These are phyloP conservation scores for Ephialtes manifestator DNA, from an alignment of 2,888 invertebrate species.

Conservation along the genomic window DNA sequence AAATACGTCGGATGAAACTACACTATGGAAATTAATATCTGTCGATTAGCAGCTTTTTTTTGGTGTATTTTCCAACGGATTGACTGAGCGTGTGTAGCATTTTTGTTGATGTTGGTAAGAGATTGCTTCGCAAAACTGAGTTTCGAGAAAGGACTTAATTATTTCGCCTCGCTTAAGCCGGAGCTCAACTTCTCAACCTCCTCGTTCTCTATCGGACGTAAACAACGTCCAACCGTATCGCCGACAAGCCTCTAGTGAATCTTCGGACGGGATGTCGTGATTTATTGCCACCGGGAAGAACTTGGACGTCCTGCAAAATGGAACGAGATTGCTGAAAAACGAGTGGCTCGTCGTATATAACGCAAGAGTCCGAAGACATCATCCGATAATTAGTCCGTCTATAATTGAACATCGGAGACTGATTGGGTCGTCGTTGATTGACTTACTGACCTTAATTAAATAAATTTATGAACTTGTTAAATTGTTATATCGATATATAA, in stretches of 20 bases:
- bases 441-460: not conserved
- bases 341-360: not conserved
- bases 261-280: constrained; percentile 39
- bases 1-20: not conserved
- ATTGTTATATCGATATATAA: no score
- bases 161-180: constrained; percentile 47
- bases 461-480: not conserved
- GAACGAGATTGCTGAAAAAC: constrained; percentile 1
- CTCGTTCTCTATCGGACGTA: constrained; percentile 41
- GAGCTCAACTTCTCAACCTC: constrained; percentile 53
- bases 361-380: not conserved
- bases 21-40: not conserved
- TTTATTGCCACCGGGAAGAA: constrained; percentile 33
- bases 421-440: not conserved
- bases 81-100: constrained; percentile 17
- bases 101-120: constrained; percentile 32
- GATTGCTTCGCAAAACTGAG: constrained; percentile 20
- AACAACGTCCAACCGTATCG: constrained; percentile 57
- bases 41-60: not conserved
- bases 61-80: constrained; percentile 34
- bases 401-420: constrained; percentile 10
- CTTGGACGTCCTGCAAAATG: constrained; percentile 23
- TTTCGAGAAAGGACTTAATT: constrained; percentile 48
- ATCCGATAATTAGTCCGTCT: constrained; percentile 11
- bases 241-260: constrained; percentile 42